Evolutionary conservation across 2,113 vertebrate genomes (phyloP).

Genomic region (Natator depressus): DNA sequence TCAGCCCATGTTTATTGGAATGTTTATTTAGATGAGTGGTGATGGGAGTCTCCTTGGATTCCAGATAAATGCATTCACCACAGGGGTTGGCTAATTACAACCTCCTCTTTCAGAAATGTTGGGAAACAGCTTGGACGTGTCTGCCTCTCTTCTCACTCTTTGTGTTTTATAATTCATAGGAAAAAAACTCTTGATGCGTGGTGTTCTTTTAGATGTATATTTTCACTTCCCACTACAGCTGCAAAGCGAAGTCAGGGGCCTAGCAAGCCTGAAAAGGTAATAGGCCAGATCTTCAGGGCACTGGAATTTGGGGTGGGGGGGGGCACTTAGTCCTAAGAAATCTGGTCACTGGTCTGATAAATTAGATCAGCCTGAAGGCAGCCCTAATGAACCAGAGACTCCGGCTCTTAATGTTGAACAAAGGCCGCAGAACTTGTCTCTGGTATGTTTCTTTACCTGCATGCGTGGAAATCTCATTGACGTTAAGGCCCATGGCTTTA

Average conservation of each 20-base stretch:
- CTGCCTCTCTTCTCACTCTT: neutral
- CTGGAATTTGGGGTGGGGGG: neutral
- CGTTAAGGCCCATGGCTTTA: neutral
- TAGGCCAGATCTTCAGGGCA: neutral
- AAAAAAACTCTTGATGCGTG: neutral
- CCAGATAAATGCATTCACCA: neutral
- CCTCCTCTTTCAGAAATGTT: neutral
- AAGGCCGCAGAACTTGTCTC: neutral
- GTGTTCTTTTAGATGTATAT: neutral
- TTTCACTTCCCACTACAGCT: neutral
- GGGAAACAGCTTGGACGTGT: neutral
- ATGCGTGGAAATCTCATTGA: neutral
- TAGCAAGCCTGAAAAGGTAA: neutral
- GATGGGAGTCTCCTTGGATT: neutral
- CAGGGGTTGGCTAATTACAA: constrained; percentile 12
- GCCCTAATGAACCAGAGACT: neutral
- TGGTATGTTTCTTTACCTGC: neutral
- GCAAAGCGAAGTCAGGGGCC: neutral
- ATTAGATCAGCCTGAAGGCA: neutral
- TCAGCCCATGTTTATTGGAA: constrained; percentile 62
- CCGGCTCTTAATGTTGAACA: neutral
- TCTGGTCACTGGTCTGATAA: neutral
- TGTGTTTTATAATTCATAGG: neutral
- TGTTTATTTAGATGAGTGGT: constrained; percentile 37
- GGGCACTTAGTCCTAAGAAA: neutral